These are phyloP conservation scores for Nomada ferruginata DNA, from an alignment of 2,888 invertebrate genomes.

Conservation along the genomic window DNA sequence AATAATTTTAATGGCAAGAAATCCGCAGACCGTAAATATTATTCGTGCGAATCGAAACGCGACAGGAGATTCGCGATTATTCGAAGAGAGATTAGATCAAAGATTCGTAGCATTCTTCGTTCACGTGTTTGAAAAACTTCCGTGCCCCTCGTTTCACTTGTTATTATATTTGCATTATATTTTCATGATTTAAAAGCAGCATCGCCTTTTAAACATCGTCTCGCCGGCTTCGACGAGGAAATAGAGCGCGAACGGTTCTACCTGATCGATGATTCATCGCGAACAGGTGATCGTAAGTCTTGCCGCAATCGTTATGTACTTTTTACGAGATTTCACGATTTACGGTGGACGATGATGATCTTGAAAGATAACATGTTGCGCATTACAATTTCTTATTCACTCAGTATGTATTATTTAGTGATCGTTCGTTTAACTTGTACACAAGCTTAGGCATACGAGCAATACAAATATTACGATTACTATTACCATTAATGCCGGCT, in stretches of 20 bases:
- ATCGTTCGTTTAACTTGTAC: too few species aligned
- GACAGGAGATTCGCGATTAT: background rate
- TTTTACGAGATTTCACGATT: background rate
- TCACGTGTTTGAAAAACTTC: conserved; percentile 9
- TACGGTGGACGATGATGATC: too few species aligned
- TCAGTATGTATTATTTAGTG: too few species aligned
- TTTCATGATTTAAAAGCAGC: too few species aligned
- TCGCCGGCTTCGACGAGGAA: background rate
- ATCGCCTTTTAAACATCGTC: background rate
- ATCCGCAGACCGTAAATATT: background rate
- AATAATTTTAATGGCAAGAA: too few species aligned
- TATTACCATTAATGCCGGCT: too few species aligned
- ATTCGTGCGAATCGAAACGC: background rate
- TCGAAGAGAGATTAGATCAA: conserved; percentile 7
- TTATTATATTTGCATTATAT: too few species aligned
- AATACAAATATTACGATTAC: too few species aligned
- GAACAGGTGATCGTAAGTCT: background rate
- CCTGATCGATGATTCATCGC: conserved; percentile 20
- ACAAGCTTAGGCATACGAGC: too few species aligned
- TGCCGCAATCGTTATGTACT: background rate
- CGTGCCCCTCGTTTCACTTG: background rate
- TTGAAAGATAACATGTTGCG: too few species aligned
- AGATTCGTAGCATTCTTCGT: conserved; percentile 11
- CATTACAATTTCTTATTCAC: too few species aligned
- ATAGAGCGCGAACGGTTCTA: conserved; percentile 2